Base-by-base conservation (phyloP, 2,797 vertebrate genomes). In the Sebastiscus albofasciatus region DNA sequence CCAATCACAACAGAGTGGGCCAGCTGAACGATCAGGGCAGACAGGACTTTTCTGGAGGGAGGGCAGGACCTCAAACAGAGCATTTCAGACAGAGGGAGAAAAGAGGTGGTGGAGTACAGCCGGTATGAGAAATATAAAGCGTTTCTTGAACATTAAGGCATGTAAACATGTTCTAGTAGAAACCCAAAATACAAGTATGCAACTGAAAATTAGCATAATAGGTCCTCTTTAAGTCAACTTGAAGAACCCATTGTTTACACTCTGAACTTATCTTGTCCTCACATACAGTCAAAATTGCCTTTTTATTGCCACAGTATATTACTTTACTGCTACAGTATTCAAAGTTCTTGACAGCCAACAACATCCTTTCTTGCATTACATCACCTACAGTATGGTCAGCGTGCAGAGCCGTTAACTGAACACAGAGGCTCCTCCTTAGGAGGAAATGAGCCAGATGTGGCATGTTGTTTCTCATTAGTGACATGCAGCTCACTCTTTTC, bases 381-480 rank as follows among this genome's bases (percentile, higher is more conserved):
- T 65, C 16, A 39, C 55, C 52, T 26, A 34, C 36, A 24, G n/a
- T 26, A 2, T 31, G 60, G 56, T 79, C 46, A 52, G 27, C 33
- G 46, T 62, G 39, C 52, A 42, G 26, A 8, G 56, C 2, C 16
- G 12, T n/a, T 36, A 20, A 49, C 58, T 54, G 31, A 81, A 67
- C 11, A 49, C 27, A 56, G 34, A 70, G 11, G 12, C 31, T 46
- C 54, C 49, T 72, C 2, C 42, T 46, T 46, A 34, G 61, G 77
- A 72, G 68, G 76, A 83, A 79, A 88, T 75, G 72, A 90, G 66
- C 80, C 85, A 90, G 92, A 91, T 90, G 87, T 88, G 86, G 65
- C 82, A 9, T 87, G 84, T 89, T 84, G 81, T 78, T 87, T 88
- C 83, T 89, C 85, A 91, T 90, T 85, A 86, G 84, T 69, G 77